Base-by-base conservation (phyloP, 2,888 invertebrate species). In the Agrochola lychnidis region DNA sequence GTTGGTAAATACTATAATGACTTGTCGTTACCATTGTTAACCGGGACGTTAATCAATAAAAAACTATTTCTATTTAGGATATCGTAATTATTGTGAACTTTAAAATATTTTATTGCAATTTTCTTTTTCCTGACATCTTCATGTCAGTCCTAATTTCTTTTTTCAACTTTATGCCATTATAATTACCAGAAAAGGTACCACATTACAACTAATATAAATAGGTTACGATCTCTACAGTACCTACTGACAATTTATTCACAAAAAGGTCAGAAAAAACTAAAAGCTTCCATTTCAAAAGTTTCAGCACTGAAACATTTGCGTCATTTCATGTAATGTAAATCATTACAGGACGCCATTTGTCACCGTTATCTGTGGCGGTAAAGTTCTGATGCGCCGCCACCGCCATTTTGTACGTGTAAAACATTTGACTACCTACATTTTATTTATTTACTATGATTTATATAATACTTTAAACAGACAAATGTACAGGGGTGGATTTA, bases 301-400 rank as follows among this genome's bases (percentile, higher is more conserved):
- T 56, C 62, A 73, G 59, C 48, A 22, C 57, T 57, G 57, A n/a
- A 71, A 63, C 22, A 51, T 80, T 69, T 63, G 72, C 70, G 66
- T 83, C 66, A 78, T 77, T 83, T 57, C 16, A 25, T 61, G 70
- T 63, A 80, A 78, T 74, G 82, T 76, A 79, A 81, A 82, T 84
- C 59, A 84, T 86, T 84, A 70, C 59, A 53, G 72, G 42, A 56
- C 57, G 61, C 75, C 79, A 78, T 86, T 84, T 68, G 66, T 87
- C 87, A 79, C 70, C 45, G 71, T 63, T 87, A 84, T 87, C 82
- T 86, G 30, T 67, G 62, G 30, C 48, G 30, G 71, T 71, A 64
- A 70, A 68, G n/a, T 67, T 71, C 53, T 57, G 79, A 78, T 59
- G 69, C 68, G 68, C 40, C 16, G 22, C 51, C 48, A 30, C 36